phyloP scores from a whole-genome alignment of 2,797 vertebrate genomes.

The Carcharodon carcharias region DNA sequence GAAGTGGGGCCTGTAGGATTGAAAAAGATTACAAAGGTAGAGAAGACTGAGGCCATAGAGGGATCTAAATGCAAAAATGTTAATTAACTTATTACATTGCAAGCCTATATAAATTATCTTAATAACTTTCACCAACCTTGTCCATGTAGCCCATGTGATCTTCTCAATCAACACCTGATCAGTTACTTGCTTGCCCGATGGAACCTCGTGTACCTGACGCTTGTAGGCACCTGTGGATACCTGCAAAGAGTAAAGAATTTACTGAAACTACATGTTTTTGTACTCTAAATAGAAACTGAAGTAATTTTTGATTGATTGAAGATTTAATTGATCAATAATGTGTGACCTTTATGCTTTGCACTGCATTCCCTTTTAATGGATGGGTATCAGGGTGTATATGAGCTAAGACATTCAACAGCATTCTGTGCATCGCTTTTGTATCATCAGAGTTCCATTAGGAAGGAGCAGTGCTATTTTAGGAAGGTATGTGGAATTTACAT shows the following conservation, averaged over 20 bases:
- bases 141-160: slow-evolving; percentile 97
- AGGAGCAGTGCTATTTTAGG: not conserved
- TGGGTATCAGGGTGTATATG: not conserved
- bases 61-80: not conserved
- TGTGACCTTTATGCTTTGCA: not conserved
- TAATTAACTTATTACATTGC: not conserved
- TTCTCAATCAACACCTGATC: slow-evolving; percentile 68
- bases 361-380: not conserved
- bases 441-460: not conserved
- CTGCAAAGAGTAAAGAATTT: slow-evolving; percentile 51
- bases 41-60: not conserved
- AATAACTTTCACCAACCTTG: slow-evolving; percentile 62
- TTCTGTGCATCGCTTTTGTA: not conserved
- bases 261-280: not conserved
- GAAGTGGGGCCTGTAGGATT: no score
- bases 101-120: not conserved
- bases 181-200: slow-evolving; percentile 74
- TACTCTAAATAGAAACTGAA: not conserved
- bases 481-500: not conserved
- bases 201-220: slow-evolving; percentile 83
- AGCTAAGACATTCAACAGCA: not conserved
- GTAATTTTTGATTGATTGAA: not conserved
- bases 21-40: not conserved
- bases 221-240: slow-evolving; percentile 84
- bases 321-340: not conserved